Base-by-base conservation (phyloP, 2,797 vertebrate species). In the Florisuga fusca region DNA sequence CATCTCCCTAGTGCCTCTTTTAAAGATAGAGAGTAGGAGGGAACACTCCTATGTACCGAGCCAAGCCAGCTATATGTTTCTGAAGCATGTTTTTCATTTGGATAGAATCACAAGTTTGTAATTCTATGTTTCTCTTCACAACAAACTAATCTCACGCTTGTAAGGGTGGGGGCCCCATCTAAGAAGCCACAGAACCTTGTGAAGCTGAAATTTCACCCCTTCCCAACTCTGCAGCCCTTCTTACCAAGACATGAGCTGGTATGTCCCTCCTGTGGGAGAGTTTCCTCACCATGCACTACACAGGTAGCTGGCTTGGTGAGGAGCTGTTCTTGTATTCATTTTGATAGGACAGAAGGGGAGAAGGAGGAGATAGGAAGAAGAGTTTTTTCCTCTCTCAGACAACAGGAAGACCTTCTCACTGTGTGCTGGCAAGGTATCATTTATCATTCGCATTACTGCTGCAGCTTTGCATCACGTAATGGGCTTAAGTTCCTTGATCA, bases 41-140 rank as follows among this genome's bases (percentile, higher is more conserved):
- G 51, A 91, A 34, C 14, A 29, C 31, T 72, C n/a, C 13, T n/a
- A 29, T 10, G 18, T 33, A 58, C 26, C 31, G 55, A 85, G 22
- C 9, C 19, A 33, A 89, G 61, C 2, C 57, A 68, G 13, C 22
- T 75, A 13, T 25, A 26, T 15, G 5, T 58, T 87, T 67, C 61
- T 48, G 43, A 80, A 95, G 18, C 17, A 43, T 14, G 6, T 16
- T 77, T 94, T 95, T 82, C 9, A 78, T 68, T 91, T 59, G 57
- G 36, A 62, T 34, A 76, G 45, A 51, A 66, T 51, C 43, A 29
- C n/a, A 72, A 72, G 3, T 41, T 71, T 67, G 58, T 45, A 50
- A 55, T 69, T 59, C 48, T 54, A 6, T 25, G 9, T 92, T 93
- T 85, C 81, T 91, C 54, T 76, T 87, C 62, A 41, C 27, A 69